Conservation (phyloP, 2,888 invertebrate genomes). For the Protophormia terraenovae region DNA sequence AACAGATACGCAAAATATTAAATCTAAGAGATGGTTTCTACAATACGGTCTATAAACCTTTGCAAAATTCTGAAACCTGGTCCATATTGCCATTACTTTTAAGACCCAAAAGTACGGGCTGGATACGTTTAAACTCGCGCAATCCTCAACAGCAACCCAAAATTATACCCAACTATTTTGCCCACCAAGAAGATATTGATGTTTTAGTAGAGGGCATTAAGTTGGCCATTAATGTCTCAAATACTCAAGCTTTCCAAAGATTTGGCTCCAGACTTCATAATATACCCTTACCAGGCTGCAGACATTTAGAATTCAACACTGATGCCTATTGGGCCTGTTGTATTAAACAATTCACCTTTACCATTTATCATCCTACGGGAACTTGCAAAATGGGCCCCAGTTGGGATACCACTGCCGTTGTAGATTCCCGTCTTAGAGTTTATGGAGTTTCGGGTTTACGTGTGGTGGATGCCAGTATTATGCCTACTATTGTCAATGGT, state of each 20-base stretch:
- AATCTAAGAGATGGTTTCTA: slow-evolving; percentile 90
- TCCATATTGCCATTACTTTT: slow-evolving; percentile 90
- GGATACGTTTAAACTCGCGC: slow-evolving; percentile 89
- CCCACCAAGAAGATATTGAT: slow-evolving; percentile 90
- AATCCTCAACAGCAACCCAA: slow-evolving; percentile 92
- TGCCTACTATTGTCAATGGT: slow-evolving; percentile 94
- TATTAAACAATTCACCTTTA: slow-evolving; percentile 89
- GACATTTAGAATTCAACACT: slow-evolving; percentile 86
- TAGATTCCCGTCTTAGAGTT: slow-evolving; percentile 89
- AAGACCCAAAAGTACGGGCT: slow-evolving; percentile 93
- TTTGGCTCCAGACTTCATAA: slow-evolving; percentile 90
- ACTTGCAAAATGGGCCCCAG: slow-evolving; percentile 94
- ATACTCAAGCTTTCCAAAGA: slow-evolving; percentile 89
- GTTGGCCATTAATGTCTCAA: slow-evolving; percentile 90
- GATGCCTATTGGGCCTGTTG: slow-evolving; percentile 95
- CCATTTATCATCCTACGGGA: slow-evolving; percentile 92
- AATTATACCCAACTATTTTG: slow-evolving; percentile 96
- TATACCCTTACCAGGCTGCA: slow-evolving; percentile 92
- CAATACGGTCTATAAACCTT: slow-evolving; percentile 92
- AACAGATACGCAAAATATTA: slow-evolving; percentile 89
- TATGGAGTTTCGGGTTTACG: slow-evolving; percentile 89
- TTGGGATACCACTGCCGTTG: slow-evolving; percentile 89
- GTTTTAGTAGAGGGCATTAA: slow-evolving; percentile 92
- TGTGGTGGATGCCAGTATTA: slow-evolving; percentile 92
- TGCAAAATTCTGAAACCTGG: slow-evolving; percentile 91